Percentiles rank a stretch among this genome's conserved stretches.
Evolutionary conservation across 2,113 vertebrate species (phyloP).

Genomic region (Gulo gulo): DNA sequence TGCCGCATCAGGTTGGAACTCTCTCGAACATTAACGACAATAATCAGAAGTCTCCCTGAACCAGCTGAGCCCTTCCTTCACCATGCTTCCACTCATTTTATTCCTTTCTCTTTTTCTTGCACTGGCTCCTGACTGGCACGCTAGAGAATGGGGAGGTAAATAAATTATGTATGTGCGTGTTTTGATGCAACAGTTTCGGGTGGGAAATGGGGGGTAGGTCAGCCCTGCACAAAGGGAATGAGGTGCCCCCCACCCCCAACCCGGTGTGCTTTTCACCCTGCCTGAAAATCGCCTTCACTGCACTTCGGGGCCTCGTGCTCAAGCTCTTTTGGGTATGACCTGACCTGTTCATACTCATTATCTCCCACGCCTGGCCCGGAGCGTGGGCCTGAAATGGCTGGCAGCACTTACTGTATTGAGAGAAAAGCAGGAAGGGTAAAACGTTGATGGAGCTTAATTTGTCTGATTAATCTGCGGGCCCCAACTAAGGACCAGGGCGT

Average conservation of each 20-base stretch:
- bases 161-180: slow-evolving; percentile 78
- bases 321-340: neutral
- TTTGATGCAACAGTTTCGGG: slow-evolving; percentile 47
- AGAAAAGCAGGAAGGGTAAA: neutral
- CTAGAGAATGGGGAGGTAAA: slow-evolving; percentile 81
- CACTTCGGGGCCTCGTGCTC: neutral
- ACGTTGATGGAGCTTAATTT: neutral
- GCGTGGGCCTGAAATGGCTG: neutral
- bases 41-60: slow-evolving; percentile 61
- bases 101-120: slow-evolving; percentile 78
- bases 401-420: neutral
- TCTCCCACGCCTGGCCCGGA: neutral
- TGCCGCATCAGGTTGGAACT: slow-evolving; percentile 39
- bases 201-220: neutral
- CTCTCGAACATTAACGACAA: slow-evolving; percentile 55
- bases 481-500: neutral
- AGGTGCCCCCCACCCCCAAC: neutral
- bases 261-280: neutral
- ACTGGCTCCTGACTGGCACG: slow-evolving; percentile 77
- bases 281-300: neutral
- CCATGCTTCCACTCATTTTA: slow-evolving; percentile 76
- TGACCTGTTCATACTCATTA: neutral
- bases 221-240: neutral
- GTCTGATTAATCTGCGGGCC: neutral
- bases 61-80: slow-evolving; percentile 65